Evolutionary conservation across 53 echinoderm and acorn worm species (phyloP), one percentile per base, ranked within the genome.

Genomic region (Pentamera pediparva): DNA sequence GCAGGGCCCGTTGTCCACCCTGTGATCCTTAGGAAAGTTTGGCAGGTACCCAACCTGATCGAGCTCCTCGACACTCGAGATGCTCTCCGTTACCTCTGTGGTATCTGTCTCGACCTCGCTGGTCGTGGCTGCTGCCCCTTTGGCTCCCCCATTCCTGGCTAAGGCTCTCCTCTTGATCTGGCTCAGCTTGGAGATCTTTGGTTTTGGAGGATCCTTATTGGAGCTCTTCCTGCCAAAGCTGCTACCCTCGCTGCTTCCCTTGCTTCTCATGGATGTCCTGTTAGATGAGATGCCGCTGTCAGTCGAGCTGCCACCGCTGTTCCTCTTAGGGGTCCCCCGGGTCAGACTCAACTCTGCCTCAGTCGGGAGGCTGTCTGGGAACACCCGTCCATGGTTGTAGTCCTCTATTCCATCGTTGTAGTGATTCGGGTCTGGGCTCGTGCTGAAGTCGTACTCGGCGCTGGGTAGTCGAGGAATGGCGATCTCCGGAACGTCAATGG

Each of bases 231-330:
- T 65, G 39, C 61, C 58, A 31, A 84, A 62, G 62, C 79, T 75
- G 74, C 70, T 82, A 11, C 86, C 76, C 4, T 76, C 69, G 28
- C 78, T 78, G 63, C 77, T 72, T 21, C 73, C 73, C 55, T 50
- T 76, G 65, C 84, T 84, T 45, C 84, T 78, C 76, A 86, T 84
- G 51, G 93, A 93, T 41, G 83, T 84, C 29, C 85, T 91, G 39
- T 87, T 91, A 0, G 93, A 93, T 22, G 93, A 93, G 32, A 93
- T 90, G 11, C 93, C 93, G 56, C 93, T 93, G 61, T 93, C 93
- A n/a, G n/a, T n/a, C 24, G 82, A 78, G 65, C 93, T 93, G 43
- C 93, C 89, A 34, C 84, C 50, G 67, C 93, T 93, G 56, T 86
- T 75, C 39, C 90, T 59, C 60, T 93, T 93, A 4, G 75, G 63